Percentiles rank a stretch among this genome's conserved stretches.
phyloP scores from a whole-genome alignment of 1,140 invertebrate genomes.

The Drosophila ananassae region DNA sequence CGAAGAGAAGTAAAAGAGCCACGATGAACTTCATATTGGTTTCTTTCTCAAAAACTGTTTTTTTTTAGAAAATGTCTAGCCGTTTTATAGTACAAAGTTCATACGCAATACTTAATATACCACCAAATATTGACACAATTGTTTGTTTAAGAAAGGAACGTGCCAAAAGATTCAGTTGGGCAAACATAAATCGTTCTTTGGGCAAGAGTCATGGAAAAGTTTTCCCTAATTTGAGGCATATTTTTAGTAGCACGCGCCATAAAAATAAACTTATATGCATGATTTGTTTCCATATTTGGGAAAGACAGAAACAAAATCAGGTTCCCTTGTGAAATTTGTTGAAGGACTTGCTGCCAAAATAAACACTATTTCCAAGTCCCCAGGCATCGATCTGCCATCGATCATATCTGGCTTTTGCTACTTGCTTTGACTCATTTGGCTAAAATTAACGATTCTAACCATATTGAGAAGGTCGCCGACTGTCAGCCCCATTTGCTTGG shows the following conservation, averaged over 20 bases:
- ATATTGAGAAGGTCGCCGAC: conserved; percentile 74
- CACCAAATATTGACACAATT: conserved; percentile 10
- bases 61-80: not conserved
- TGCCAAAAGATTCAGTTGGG: conserved; percentile 11
- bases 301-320: not conserved
- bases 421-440: conserved; percentile 67
- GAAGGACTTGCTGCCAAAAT: conserved; percentile 53
- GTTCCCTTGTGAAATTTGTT: conserved; percentile 51
- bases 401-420: conserved; percentile 31
- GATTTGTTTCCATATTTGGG: not conserved
- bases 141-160: not conserved
- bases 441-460: conserved; percentile 72
- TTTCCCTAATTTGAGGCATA: not conserved
- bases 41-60: not conserved
- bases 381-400: conserved; percentile 34
- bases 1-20: not conserved
- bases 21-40: not conserved
- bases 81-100: not conserved
- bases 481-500: conserved; percentile 68
- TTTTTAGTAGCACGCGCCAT: not conserved
- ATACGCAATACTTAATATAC: not conserved
- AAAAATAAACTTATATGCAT: not conserved
- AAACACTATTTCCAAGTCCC: conserved; percentile 3
- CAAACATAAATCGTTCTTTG: conserved; percentile 7
- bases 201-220: not conserved